Base-by-base conservation (phyloP, 2,113 vertebrate species). In the Cyprinodon variegatus region DNA sequence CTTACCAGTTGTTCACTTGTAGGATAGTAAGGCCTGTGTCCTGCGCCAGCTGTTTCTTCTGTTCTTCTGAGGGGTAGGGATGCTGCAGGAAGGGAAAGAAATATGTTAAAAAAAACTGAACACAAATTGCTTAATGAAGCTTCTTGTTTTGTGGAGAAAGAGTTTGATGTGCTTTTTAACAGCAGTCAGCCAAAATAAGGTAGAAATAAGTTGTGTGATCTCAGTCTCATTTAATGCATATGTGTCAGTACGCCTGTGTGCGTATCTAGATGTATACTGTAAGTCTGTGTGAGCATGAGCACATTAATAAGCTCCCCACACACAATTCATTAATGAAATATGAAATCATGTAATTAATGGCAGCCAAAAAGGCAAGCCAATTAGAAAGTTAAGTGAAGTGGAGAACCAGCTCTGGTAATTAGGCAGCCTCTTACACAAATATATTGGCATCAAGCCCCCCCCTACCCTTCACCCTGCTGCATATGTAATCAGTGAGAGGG, bases 1-100 rank as follows among this genome's bases (percentile, higher is more conserved):
- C 97, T 97, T 90, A 99, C 98, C 98, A 99, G 86, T 99, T 99
- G 97, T 99, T 99, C 95, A 99, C 98, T 96, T 99, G 98, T 94
- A 99, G 96, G 95, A 99, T 99, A 92, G 98, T 99, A 93, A 99
- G 97, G 84, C 98, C 98, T 7, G 98, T 99, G 94, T 99, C 98
- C 95, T 99, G 98, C 89, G 98, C 98, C 95, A 99, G 95, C 93
- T 99, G 98, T 89, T 99, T 99, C 96, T 99, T 99, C 96, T 99
- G 98, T 94, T 99, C 98, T 96, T 99, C 98, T 92, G 98, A 99
- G 74, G 98, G 98, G 94, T 99, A 99, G 64, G 98, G 98, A 91
- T 99, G 98, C 98, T 99, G 90, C 37, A 40, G 93, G 89, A 85
- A 61, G 61, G 68, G 38, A 66, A 36, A 82, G 41, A 86, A 62